Evolutionary conservation across 2,797 vertebrate genomes (phyloP).

Genomic region (Spinus pinus): DNA sequence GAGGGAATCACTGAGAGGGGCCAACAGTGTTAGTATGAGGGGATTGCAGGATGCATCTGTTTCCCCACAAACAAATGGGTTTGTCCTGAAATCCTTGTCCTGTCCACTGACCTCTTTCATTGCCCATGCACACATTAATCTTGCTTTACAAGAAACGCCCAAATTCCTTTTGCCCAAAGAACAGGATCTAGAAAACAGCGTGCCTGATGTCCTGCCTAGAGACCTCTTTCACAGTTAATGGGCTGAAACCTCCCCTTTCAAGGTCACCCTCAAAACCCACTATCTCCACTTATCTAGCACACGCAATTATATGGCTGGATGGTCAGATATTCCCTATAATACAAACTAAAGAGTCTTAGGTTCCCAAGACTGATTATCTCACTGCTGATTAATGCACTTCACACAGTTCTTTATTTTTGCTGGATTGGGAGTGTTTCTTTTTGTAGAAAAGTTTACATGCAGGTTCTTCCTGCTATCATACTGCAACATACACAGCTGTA

Average conservation of each 20-base stretch:
- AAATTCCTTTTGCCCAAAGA: neutral
- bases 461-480: neutral
- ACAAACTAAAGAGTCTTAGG: neutral
- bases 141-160: neutral
- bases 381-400: neutral
- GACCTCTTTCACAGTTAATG: neutral
- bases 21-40: neutral
- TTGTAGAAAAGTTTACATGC: neutral
- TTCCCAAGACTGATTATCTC: neutral
- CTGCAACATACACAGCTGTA: neutral
- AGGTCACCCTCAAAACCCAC: neutral
- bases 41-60: neutral
- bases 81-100: neutral
- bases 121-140: neutral
- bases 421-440: neutral
- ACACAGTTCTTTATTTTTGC: neutral
- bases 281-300: neutral
- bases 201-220: neutral
- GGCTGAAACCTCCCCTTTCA: neutral
- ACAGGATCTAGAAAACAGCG: neutral
- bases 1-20: neutral
- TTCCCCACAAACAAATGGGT: neutral
- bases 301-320: neutral
- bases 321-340: neutral
- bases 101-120: accelerated